A percentile compares a stretch with the other conserved stretches of the same genome.
Conservation (phyloP, 2,888 invertebrate genomes). For the Polia nebulosa region DNA sequence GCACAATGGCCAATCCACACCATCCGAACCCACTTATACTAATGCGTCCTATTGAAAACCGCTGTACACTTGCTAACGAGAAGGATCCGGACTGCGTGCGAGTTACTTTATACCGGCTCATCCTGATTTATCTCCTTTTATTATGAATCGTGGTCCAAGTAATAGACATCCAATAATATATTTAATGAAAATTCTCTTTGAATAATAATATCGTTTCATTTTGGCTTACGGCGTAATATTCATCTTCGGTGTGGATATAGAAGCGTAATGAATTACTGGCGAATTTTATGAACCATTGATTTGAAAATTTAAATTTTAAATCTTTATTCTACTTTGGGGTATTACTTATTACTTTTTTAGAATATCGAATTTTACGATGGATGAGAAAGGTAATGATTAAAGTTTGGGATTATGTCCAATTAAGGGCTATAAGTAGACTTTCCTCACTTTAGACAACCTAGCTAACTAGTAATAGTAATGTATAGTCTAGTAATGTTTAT, state of each 20-base stretch:
- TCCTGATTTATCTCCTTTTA: constrained; percentile 40
- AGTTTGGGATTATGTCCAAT: constrained; percentile 22
- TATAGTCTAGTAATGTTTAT: background rate
- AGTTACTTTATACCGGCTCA: constrained; percentile 40
- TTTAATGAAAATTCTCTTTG: constrained; percentile 50
- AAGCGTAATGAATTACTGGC: constrained; percentile 51
- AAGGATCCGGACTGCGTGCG: constrained; percentile 72
- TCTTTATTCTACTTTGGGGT: constrained; percentile 19
- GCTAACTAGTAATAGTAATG: no score
- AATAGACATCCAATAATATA: constrained; percentile 45
- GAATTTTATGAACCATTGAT: constrained; percentile 46
- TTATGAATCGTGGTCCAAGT: constrained; percentile 28
- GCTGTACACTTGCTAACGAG: constrained; percentile 77
- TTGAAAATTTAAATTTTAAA: constrained; percentile 52
- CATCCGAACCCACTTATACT: constrained; percentile 79
- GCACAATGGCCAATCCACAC: constrained; percentile 79
- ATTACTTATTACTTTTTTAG: constrained; percentile 34
- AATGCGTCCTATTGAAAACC: constrained; percentile 82
- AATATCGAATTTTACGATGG: constrained; percentile 11
- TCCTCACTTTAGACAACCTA: background rate
- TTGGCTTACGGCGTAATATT: constrained; percentile 49
- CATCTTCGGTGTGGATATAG: constrained; percentile 46
- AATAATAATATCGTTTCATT: constrained; percentile 58
- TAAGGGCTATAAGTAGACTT: constrained; percentile 4
- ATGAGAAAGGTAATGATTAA: constrained; percentile 15